Base-by-base conservation (phyloP, 2,888 invertebrate species). In the Scaeva pyrastri region DNA sequence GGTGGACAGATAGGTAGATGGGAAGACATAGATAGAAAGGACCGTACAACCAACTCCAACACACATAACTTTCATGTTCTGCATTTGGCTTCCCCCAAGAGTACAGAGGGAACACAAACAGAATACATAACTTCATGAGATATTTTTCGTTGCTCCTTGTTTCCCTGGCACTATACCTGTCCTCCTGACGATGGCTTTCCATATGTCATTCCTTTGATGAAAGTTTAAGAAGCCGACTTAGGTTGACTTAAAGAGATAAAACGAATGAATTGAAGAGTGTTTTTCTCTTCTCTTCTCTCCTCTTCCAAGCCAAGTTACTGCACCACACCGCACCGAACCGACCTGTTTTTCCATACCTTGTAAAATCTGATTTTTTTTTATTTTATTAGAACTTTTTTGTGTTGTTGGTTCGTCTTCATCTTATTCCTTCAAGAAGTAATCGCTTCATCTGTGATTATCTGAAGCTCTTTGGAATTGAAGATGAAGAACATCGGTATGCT, bases 71-170 rank as follows among this genome's bases (percentile, higher is more conserved):
- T 73, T 48, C 55, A 70, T 75, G 56, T 45, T 79, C 64, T 79
- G 78, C 74, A 75, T 74, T 75, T 79, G 70, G 84, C 58, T 80
- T 66, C 45, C 12, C 41, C 71, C 31, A 43, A 70, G 48, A 55
- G 43, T 21, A n/a, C 23, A 23, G 12, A 68, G 8, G n/a, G 41
- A 45, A 72, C 68, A 73, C 75, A 85, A 85, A 80, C 72, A 76
- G 84, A 85, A 85, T 85, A 85, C 75, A 75, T 80, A 80, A 85
- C 80, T 85, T 75, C 84, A 80, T 80, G 76, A 70, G 68, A 85
- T 68, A 76, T 76, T 45, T 41, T 72, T 55, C 31, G 45, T 72
- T 60, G 66, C 45, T 19, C 16, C 60, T 58, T 50, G 21, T 45
- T 14, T 43, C n/a, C 39, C 21, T 66, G 11, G 16, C 39, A 14